Evolutionary conservation across 2,888 invertebrate genomes (phyloP), one percentile per base, ranked within the genome.

Genomic region (Polyommatus iphigenia): DNA sequence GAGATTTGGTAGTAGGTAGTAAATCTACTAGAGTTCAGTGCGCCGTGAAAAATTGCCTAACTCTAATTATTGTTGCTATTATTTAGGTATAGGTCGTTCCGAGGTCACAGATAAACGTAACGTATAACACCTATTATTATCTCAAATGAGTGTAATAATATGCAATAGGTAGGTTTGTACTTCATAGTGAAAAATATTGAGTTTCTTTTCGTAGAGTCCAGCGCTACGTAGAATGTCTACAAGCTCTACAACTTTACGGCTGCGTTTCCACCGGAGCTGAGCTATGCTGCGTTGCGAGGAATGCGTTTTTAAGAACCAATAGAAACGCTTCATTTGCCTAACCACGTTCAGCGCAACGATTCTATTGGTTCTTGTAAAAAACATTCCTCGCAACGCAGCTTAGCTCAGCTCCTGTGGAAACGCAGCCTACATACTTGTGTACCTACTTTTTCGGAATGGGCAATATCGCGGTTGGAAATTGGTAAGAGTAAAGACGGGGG

Each of bases 21-120:
- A 62, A 62, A 13, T 67, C 32, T 67, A 32, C 67, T 29, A 67
- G 29, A 67, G 82, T 79, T 81, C 83, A 83, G 78, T 82, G 81
- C 80, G 81, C 81, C 83, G 82, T 85, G 82, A 80, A 80, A 82
- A 83, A 79, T 78, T 71, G 46, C 24, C 72, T 62, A 76, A 76
- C 71, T 41, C 67, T 62, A 72, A 77, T 57, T 50, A 77, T 57
- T 50, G 76, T 59, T 15, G 78, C 13, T 54, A 46, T 78, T 71
- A 75, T 75, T 32, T 41, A 50, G 75, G 75, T 24, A 50, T 75
- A 75, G 75, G 54, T 75, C 29, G 54, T 8, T 54, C 18, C 54
- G 54, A 75, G 54, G 75, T 29, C 54, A 24, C 13, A 75, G 20
- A 75, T 29, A 54, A 29, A 75, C 75, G 75, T 67, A 62, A 62